Base-by-base conservation (phyloP, 2,797 vertebrate genomes). In the Arnoldichthys spilopterus region DNA sequence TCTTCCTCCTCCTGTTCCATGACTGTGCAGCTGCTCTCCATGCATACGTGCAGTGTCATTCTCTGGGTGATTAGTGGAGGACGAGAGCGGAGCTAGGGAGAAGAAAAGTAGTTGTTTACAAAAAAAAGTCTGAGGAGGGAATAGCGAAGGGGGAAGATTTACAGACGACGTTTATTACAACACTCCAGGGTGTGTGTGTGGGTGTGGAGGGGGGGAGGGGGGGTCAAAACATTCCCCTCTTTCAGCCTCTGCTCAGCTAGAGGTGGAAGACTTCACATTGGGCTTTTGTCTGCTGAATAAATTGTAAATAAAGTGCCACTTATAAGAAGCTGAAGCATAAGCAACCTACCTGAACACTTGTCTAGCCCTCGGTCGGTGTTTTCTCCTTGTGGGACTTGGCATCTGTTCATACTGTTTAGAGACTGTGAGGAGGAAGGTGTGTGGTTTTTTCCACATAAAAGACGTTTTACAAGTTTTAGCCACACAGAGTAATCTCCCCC, bases 151-250 rank as follows among this genome's bases (percentile, higher is more conserved):
- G 67, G 70, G 73, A 84, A 90, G 91, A 92, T 93, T 94, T 93
- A 92, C 89, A 83, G 84, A 78, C 83, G 84, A 87, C 77, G 84
- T 92, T 91, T 95, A 92, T 93, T 93, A 90, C 92, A 89, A 88
- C 89, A 87, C 84, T 90, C 89, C 73, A 67, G 86, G 91, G 90
- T 90, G 85, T 87, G 79, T 88, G 88, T 82, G 70, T 69, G 18
- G 30, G 30, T 73, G 81, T 43, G 34, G 74, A 85, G 77, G 40
- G 47, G 58, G 49, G 67, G 8, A 40, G 72, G 45, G 11, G 77
- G 81, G 79, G 61, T 87, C 85, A 88, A 89, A 92, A 91, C 86
- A 91, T 90, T 91, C 89, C 84, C 86, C 85, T 89, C 83, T 87
- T 85, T 61, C 56, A 49, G 26, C 56, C 59, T 72, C 76, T 53